Evolutionary conservation across 1,140 invertebrate species (phyloP).

Genomic region (Aphelenchoides avenae): DNA sequence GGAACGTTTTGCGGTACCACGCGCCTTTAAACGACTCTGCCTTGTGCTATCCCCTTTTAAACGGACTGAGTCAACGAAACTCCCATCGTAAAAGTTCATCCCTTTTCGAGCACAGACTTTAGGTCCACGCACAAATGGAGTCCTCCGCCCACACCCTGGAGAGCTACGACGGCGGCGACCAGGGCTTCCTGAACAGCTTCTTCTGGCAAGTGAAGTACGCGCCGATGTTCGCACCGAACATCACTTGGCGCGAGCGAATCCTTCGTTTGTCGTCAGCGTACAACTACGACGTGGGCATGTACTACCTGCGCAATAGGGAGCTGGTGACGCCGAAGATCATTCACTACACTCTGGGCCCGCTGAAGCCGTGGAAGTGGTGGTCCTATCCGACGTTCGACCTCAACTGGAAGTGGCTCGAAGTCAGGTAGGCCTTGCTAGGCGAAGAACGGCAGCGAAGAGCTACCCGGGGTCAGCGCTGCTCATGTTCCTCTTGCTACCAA

Average conservation of each 20-base stretch:
- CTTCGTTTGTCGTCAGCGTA: constrained; percentile 35
- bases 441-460: too few species aligned
- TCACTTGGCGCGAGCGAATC: constrained; percentile 4
- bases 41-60: too few species aligned
- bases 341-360: constrained; percentile 40
- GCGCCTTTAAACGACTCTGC: too few species aligned
- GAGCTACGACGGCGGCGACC: constrained; percentile 47
- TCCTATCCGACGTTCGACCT: constrained; percentile 43
- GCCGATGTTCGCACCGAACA: constrained; percentile 40
- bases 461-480: too few species aligned
- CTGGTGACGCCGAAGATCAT: constrained; percentile 40
- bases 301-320: constrained; percentile 36
- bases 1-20: too few species aligned
- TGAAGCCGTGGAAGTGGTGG: constrained; percentile 48
- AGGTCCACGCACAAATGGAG: constrained; percentile 40
- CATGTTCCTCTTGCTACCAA: too few species aligned
- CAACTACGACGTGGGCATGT: constrained; percentile 49
- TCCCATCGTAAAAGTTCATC: too few species aligned
- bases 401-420: constrained; percentile 40
- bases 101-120: too few species aligned
- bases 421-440: constrained; percentile 23
- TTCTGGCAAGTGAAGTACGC: constrained; percentile 37
- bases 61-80: too few species aligned
- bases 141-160: constrained; percentile 14
- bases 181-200: constrained; percentile 46